A percentile compares a stretch with the other conserved stretches of the same genome.
Evolutionary conservation across 2,888 invertebrate genomes (phyloP).

Genomic region (Minunthozetes semirufus): DNA sequence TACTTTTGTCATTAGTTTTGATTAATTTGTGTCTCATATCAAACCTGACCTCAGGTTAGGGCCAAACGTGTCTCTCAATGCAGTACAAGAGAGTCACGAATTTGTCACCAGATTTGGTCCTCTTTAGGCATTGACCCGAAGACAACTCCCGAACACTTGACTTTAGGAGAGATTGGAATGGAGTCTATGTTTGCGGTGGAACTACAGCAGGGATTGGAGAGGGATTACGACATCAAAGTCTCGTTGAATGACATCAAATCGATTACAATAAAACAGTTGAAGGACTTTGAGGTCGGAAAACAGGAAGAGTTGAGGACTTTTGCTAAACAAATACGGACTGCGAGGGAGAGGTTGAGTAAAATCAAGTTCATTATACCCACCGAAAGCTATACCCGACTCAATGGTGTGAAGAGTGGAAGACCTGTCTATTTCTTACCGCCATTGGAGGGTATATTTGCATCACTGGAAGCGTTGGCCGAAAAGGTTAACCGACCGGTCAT

Average conservation of each 20-base stretch:
- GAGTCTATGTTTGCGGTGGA: conserved; percentile 98
- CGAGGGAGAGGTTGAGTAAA: conserved; percentile 45
- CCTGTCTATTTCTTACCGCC: conserved; percentile 63
- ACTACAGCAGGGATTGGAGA: conserved; percentile 89
- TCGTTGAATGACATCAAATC: conserved; percentile 83
- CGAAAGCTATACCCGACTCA: conserved; percentile 62
- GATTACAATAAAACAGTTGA: conserved; percentile 68
- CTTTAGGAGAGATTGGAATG: conserved; percentile 90
- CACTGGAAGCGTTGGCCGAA: conserved; percentile 65
- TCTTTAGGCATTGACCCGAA: conserved; percentile 27
- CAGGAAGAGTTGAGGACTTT: conserved; percentile 42
- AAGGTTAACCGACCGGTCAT: conserved; percentile 68
- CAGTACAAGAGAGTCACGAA: background rate
- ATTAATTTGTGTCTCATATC: background rate
- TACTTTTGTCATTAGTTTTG: too few species aligned
- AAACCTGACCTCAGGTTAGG: background rate
- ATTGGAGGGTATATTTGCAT: conserved; percentile 74
- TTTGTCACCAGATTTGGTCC: conserved; percentile 15
- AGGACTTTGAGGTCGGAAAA: conserved; percentile 50
- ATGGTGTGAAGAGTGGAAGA: conserved; percentile 44
- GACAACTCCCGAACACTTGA: conserved; percentile 50
- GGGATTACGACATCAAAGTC: conserved; percentile 81
- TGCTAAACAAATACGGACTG: conserved; percentile 21
- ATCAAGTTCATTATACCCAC: conserved; percentile 60
- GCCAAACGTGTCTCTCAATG: too few species aligned